A percentile compares a stretch with the other conserved stretches of the same genome.
phyloP scores from a whole-genome alignment of 1,140 invertebrate species.

The Lepidurus apus region DNA sequence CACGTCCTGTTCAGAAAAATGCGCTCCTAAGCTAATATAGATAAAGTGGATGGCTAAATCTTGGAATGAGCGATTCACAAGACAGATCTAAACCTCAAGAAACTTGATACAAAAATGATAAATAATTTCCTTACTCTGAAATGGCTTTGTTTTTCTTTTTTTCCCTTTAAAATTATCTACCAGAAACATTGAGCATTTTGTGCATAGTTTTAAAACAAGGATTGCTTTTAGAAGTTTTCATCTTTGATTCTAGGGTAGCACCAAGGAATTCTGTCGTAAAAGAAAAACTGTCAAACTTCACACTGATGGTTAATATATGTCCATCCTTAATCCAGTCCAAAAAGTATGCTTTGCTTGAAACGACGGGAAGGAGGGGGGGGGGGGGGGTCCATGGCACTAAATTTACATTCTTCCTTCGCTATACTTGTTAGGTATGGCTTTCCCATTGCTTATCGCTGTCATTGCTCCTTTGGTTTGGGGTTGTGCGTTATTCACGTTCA shows the following conservation, averaged over 20 bases:
- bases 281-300: background rate
- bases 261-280: background rate
- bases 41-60: background rate
- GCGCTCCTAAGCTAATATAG: background rate
- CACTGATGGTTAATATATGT: background rate
- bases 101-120: background rate
- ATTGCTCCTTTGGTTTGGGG: constrained; percentile 17
- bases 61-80: background rate
- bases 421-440: constrained; percentile 4
- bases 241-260: constrained; percentile 19
- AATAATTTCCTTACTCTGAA: background rate
- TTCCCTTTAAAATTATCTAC: background rate
- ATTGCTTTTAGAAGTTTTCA: background rate
- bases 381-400: background rate
- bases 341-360: background rate
- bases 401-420: constrained; percentile 5
- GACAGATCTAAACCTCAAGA: background rate
- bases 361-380: background rate
- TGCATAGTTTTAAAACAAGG: background rate
- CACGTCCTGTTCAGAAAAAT: constrained; percentile 13
- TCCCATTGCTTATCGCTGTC: background rate
- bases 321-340: background rate
- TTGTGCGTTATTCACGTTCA: constrained; percentile 21
- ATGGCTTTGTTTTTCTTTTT: background rate
- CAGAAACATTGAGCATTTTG: constrained; percentile 14